Evolutionary conservation across 2,888 invertebrate species (phyloP).

Genomic region (Ochropacha duplaris): DNA sequence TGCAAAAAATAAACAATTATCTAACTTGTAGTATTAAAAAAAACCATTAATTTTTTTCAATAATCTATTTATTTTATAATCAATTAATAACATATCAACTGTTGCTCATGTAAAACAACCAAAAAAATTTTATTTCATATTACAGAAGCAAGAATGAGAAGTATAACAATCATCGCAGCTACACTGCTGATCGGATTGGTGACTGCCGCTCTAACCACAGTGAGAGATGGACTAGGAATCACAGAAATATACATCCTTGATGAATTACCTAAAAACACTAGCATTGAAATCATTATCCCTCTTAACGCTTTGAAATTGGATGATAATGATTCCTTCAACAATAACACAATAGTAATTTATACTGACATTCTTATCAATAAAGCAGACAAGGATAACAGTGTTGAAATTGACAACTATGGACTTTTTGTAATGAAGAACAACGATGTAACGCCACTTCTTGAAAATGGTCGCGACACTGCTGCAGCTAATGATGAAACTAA

Average conservation of each 20-base stretch:
- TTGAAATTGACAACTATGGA: slow-evolving; percentile 36
- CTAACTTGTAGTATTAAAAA: no score
- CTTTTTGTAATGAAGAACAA: slow-evolving; percentile 36
- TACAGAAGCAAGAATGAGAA: slow-evolving; percentile 25
- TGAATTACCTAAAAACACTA: slow-evolving; percentile 30
- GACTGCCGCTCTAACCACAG: slow-evolving; percentile 30
- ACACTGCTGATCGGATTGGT: slow-evolving; percentile 33
- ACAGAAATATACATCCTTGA: slow-evolving; percentile 34
- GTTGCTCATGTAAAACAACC: no score
- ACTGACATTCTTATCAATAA: slow-evolving; percentile 42
- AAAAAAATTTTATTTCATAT: no score
- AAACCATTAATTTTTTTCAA: no score
- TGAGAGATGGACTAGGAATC: slow-evolving; percentile 26
- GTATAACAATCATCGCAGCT: slow-evolving; percentile 21
- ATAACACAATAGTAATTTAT: slow-evolving; percentile 5
- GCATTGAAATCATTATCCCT: slow-evolving; percentile 41
- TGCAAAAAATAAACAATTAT: no score
- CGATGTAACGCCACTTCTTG: slow-evolving; percentile 38
- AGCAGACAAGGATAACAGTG: slow-evolving; percentile 36
- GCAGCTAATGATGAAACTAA: slow-evolving; percentile 40
- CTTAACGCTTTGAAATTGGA: slow-evolving; percentile 41
- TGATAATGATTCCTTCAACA: slow-evolving; percentile 19
- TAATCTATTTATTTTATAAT: no score
- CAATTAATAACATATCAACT: no score
- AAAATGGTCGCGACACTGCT: slow-evolving; percentile 43